phyloP scores from a whole-genome alignment of 1,140 invertebrate genomes.

The Cherax destructor region DNA sequence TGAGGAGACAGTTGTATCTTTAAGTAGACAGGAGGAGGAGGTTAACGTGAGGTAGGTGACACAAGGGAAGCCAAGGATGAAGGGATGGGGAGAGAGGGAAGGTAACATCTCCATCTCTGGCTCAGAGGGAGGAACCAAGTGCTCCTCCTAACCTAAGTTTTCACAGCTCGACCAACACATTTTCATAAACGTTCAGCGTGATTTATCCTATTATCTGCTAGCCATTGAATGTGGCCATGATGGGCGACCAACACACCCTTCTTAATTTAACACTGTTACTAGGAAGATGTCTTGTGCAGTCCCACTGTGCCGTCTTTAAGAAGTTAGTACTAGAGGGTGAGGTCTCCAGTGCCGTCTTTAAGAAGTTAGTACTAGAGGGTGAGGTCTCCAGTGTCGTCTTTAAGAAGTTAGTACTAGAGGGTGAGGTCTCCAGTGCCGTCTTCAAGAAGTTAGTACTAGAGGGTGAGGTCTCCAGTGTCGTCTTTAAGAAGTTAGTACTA shows the following conservation, averaged over 20 bases:
- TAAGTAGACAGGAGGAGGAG: no score
- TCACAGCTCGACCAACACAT: slow-evolving; percentile 61
- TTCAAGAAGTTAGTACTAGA: no score
- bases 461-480: no score
- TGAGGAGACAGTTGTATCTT: no score
- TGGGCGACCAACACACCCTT: background rate
- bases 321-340: background rate
- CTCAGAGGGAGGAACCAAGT: slow-evolving; percentile 32
- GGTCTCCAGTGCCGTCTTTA: no score
- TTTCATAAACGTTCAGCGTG: slow-evolving; percentile 65
- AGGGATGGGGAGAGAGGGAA: slow-evolving; percentile 14
- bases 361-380: no score
- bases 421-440: no score
- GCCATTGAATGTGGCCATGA: slow-evolving; percentile 21
- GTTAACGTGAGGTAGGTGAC: no score
- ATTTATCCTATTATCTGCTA: slow-evolving; percentile 68
- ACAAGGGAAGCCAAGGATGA: background rate
- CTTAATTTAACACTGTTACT: slow-evolving; percentile 16
- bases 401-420: background rate
- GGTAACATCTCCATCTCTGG: slow-evolving; percentile 62
- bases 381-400: no score
- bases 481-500: background rate
- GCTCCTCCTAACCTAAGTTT: slow-evolving; percentile 53
- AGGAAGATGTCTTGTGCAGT: background rate
- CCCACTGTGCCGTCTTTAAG: no score